Percentiles rank a stretch among this genome's conserved stretches.
Conservation (phyloP, 2,113 vertebrate genomes). For the Gallinago undulata region DNA sequence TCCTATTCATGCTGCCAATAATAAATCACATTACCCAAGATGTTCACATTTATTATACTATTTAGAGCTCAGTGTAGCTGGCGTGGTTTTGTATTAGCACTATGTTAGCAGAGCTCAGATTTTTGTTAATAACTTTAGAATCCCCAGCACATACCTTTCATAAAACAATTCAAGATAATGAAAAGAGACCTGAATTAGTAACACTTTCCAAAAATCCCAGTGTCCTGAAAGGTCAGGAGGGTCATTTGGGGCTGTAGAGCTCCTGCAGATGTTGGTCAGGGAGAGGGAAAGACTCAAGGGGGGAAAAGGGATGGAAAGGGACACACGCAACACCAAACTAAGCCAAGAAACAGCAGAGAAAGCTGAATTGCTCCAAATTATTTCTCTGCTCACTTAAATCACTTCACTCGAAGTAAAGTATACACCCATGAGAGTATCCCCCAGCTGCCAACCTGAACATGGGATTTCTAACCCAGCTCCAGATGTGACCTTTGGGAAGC, state of each 20-base stretch:
- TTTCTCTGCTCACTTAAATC: not conserved
- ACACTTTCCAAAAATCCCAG: not conserved
- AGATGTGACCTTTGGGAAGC: not conserved
- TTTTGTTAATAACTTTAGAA: not conserved
- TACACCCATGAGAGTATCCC: not conserved
- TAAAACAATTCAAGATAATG: not conserved
- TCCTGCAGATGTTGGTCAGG: not conserved
- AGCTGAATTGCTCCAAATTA: not conserved
- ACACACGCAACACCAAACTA: not conserved
- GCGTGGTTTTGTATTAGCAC: not conserved
- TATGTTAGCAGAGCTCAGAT: not conserved
- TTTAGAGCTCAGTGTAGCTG: constrained; percentile 46
- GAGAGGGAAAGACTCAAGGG: not conserved
- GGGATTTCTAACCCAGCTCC: not conserved
- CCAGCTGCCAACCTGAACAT: fast-evolving
- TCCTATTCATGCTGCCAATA: constrained; percentile 62
- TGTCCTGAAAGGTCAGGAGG: not conserved
- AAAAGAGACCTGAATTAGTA: not conserved
- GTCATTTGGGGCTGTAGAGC: not conserved
- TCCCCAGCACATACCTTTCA: not conserved
- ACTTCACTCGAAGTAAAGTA: fast-evolving
- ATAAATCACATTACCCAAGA: constrained; percentile 62
- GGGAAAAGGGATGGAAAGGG: not conserved
- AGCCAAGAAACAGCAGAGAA: not conserved
- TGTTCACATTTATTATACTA: constrained; percentile 68